Evolutionary conservation across 2,797 vertebrate species (phyloP), one percentile per base, ranked within the genome.

Genomic region (Tolypeutes matacus): DNA sequence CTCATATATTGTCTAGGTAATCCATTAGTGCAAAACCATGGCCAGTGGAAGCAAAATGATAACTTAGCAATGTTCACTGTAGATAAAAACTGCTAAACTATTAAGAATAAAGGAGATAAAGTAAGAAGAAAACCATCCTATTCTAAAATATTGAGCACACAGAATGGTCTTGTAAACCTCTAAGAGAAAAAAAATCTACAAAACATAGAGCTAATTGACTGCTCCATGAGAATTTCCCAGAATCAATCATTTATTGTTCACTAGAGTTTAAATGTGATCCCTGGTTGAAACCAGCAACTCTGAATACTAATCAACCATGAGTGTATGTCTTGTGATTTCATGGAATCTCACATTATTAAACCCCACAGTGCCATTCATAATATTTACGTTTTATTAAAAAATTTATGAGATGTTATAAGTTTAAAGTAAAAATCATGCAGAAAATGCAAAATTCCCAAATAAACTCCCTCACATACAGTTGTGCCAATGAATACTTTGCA

Each of bases 61-160:
- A 53, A 64, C 94, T 97, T 97, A 92, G 95, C 95, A 95, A 77
- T 77, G 72, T 4, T 58, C 67, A 65, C 95, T 93, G 82, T 62
- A 67, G n/a, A 73, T 70, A 82, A 58, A 11, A 78, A 91, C 91
- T 93, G 70, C 95, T 93, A 65, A 95, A 84, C 81, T 92, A 80
- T 89, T 97, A 76, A 87, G 29, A 60, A 46, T n/a, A 86, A 98
- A 98, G 58, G 29, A 14, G 17, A 94, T 49, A 94, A 95, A 97
- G 83, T 46, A 93, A 88, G 93, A 23, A 73, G 95, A 96, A 62
- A n/a, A 3, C 34, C 31, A 34, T 36, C 81, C 51, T 21, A 4
- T 96, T 84, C 88, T 94, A 73, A 91, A 93, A 46, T 77, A 60
- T 6, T 20, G 58, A 86, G 34, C 34, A 17, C 39, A 65, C n/a